Conservation (phyloP, 2,113 vertebrate genomes). For the Burhinus oedicnemus region DNA sequence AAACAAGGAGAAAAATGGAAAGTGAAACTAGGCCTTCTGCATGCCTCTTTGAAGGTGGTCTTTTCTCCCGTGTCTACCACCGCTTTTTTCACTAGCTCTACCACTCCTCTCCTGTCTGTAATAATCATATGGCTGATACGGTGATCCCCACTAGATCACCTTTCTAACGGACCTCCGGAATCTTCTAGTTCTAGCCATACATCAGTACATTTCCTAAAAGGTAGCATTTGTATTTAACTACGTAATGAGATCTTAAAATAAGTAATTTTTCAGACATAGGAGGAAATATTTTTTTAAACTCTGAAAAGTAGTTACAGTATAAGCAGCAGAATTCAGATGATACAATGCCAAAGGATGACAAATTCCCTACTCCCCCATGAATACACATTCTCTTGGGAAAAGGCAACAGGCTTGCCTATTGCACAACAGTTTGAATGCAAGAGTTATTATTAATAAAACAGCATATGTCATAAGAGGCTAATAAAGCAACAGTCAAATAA, state of each 20-base stretch:
- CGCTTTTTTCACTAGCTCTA: neutral
- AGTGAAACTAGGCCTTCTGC: neutral
- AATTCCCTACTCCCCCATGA: neutral
- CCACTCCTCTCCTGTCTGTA: neutral
- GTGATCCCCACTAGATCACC: neutral
- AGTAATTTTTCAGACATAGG: neutral
- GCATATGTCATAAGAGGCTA: slow-evolving; percentile 27
- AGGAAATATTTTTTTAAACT: neutral
- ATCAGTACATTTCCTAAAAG: neutral
- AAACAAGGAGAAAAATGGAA: neutral
- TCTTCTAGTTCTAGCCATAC: neutral
- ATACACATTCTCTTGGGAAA: neutral
- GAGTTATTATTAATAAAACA: neutral
- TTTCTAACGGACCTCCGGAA: neutral
- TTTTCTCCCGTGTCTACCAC: neutral
- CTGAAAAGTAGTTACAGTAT: neutral
- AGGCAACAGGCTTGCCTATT: neutral
- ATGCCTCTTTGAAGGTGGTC: neutral
- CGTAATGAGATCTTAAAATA: neutral
- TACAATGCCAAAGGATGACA: neutral
- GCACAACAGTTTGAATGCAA: neutral
- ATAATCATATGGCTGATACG: fast-evolving
- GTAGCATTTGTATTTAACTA: neutral
- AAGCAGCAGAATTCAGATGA: neutral
- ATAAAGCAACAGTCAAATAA: slow-evolving; percentile 31